phyloP scores from a whole-genome alignment of 2,888 invertebrate genomes.

The Erynnis tages region DNA sequence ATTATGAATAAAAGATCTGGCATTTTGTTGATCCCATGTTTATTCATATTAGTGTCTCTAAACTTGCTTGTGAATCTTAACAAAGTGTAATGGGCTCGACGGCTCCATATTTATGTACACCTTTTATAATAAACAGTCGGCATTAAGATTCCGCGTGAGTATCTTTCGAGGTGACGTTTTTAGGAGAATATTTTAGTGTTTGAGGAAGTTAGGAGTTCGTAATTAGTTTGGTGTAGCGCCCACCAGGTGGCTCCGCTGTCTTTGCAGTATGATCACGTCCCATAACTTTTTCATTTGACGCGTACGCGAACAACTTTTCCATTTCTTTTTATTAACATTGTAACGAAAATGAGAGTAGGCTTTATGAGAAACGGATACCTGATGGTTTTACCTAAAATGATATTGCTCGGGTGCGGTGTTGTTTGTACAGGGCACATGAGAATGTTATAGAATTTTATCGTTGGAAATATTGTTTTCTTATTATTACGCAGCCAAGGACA shows the following conservation, averaged over 20 bases:
- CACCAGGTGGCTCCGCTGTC: constrained; percentile 66
- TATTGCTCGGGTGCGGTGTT: constrained; percentile 33
- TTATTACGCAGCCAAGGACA: constrained; percentile 39
- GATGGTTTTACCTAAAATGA: constrained; percentile 46
- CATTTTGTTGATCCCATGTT: constrained; percentile 22
- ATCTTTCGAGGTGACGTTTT: constrained; percentile 71
- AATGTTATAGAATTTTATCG: constrained; percentile 20
- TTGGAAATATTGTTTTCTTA: constrained; percentile 34
- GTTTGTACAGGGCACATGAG: constrained; percentile 26
- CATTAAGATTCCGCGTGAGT: constrained; percentile 66
- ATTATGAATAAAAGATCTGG: constrained; percentile 21
- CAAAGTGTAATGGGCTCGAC: constrained; percentile 24
- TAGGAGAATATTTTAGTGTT: constrained; percentile 78
- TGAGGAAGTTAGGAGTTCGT: constrained; percentile 74
- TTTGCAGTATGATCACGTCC: constrained; percentile 78
- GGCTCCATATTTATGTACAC: constrained; percentile 24
- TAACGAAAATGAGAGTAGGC: constrained; percentile 77
- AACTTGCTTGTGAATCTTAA: constrained; percentile 24
- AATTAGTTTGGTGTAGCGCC: constrained; percentile 71
- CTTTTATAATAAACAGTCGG: constrained; percentile 41
- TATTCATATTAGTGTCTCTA: constrained; percentile 18
- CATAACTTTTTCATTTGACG: constrained; percentile 81
- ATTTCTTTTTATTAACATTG: constrained; percentile 80
- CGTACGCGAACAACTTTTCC: constrained; percentile 74
- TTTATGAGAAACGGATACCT: constrained; percentile 72